Percentiles rank a stretch among this genome's conserved stretches.
Conservation (phyloP, 2,797 vertebrate genomes). For the Sebastolobus altivelis region DNA sequence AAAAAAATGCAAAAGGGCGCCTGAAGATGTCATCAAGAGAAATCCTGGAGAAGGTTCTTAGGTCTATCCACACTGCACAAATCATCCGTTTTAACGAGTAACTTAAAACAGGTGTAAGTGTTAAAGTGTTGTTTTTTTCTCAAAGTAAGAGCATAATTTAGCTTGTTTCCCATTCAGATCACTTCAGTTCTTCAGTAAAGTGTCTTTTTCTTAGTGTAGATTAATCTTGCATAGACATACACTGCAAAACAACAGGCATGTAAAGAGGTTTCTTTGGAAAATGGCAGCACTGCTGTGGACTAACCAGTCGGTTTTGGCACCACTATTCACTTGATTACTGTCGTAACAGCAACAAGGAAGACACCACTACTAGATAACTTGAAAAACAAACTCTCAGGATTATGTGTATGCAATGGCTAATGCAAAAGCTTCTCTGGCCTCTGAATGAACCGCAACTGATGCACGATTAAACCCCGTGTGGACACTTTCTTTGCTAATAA, state of each 20-base stretch:
- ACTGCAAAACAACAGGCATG: conserved; percentile 1
- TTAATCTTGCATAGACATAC: background rate
- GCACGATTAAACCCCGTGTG: background rate
- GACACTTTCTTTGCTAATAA: conserved; percentile 1
- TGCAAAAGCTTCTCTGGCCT: background rate
- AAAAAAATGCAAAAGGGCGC: conserved; percentile 38
- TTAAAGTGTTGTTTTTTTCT: conserved; percentile 1
- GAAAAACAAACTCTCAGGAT: background rate
- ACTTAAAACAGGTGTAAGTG: conserved; percentile 11
- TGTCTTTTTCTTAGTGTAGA: conserved; percentile 5
- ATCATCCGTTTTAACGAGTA: conserved; percentile 55
- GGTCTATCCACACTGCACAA: conserved; percentile 22
- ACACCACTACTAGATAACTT: background rate
- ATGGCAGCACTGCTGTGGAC: background rate
- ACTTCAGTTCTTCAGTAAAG: background rate
- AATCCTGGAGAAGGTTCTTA: conserved; percentile 33
- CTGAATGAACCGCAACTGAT: background rate
- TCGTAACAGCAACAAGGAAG: background rate
- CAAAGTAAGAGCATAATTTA: conserved; percentile 9
- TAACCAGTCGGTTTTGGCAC: background rate
- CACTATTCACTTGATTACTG: background rate
- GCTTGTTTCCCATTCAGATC: conserved; percentile 23
- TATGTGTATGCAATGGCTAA: background rate
- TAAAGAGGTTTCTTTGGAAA: conserved; percentile 1
- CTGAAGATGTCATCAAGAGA: conserved; percentile 53